These are phyloP conservation scores for Petrocephalus zakoni DNA, from an alignment of 2,113 vertebrate species.

Conservation along the genomic window DNA sequence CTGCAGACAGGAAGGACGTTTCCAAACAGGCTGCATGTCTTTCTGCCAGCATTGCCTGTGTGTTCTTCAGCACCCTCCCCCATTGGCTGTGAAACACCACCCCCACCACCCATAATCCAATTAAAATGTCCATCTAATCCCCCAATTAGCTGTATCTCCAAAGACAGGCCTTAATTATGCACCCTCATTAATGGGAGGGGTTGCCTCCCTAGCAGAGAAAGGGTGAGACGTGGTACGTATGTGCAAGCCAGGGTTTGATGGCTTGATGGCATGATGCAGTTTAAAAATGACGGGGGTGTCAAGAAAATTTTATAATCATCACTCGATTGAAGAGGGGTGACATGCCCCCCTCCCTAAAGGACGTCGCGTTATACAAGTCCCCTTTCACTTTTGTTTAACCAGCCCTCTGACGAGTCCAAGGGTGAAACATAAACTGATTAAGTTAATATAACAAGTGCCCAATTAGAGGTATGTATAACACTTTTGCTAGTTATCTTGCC, in stretches of 20 bases:
- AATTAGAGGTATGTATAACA: neutral
- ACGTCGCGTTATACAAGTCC: neutral
- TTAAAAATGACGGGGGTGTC: neutral
- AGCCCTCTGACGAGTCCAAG: neutral
- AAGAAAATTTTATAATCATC: neutral
- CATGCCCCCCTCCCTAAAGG: neutral
- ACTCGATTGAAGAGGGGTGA: neutral
- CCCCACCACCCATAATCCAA: slow-evolving; percentile 37
- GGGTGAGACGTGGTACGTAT: neutral
- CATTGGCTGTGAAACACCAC: neutral
- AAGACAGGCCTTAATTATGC: slow-evolving; percentile 36
- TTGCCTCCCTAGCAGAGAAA: neutral
- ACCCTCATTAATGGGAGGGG: slow-evolving; percentile 20
- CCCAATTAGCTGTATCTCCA: slow-evolving; percentile 50
- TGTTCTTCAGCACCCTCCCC: neutral
- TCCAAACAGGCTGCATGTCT: neutral
- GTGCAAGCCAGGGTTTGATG: neutral
- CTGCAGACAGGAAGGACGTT: neutral
- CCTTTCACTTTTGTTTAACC: neutral
- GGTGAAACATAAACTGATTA: neutral
- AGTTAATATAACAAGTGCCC: neutral
- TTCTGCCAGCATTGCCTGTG: neutral
- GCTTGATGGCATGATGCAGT: neutral
- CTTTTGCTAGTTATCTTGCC: neutral
- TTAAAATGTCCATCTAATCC: slow-evolving; percentile 43